phyloP scores from a whole-genome alignment of 2,888 invertebrate species.

The Leptopilina drosophilae region DNA sequence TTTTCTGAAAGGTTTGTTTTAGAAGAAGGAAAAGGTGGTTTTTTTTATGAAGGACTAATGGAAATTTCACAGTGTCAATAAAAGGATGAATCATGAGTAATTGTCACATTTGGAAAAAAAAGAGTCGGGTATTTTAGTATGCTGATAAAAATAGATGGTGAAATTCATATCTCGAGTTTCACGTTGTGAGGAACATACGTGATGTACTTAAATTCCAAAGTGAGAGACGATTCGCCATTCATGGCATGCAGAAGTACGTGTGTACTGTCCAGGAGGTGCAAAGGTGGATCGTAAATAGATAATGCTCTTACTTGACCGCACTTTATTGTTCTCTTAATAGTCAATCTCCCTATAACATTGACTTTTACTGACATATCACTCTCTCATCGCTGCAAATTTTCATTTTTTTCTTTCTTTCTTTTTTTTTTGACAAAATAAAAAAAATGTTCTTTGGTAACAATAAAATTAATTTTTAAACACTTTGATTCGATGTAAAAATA shows the following conservation, averaged over 20 bases:
- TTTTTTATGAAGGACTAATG: not conserved
- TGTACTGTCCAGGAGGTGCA: constrained; percentile 57
- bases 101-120: constrained; percentile 11
- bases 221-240: constrained; percentile 62
- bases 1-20: not conserved
- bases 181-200: constrained; percentile 51
- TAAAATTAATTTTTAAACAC: no score
- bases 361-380: constrained; percentile 19
- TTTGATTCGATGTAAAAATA: no score
- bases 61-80: not conserved
- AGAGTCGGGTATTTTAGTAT: not conserved
- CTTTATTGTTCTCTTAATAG: constrained; percentile 49
- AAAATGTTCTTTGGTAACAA: no score
- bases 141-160: constrained; percentile 40
- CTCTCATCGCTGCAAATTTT: not conserved
- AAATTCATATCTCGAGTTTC: constrained; percentile 55
- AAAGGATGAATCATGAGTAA: not conserved
- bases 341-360: constrained; percentile 26
- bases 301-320: constrained; percentile 55
- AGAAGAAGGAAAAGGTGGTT: not conserved
- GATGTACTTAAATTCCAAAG: constrained; percentile 52
- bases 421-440: not conserved
- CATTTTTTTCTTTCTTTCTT: not conserved
- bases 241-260: constrained; percentile 58
- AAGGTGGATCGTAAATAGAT: constrained; percentile 63